Evolutionary conservation across 2,797 vertebrate genomes (phyloP).

Genomic region (Acrossocheilus wenchowensis): DNA sequence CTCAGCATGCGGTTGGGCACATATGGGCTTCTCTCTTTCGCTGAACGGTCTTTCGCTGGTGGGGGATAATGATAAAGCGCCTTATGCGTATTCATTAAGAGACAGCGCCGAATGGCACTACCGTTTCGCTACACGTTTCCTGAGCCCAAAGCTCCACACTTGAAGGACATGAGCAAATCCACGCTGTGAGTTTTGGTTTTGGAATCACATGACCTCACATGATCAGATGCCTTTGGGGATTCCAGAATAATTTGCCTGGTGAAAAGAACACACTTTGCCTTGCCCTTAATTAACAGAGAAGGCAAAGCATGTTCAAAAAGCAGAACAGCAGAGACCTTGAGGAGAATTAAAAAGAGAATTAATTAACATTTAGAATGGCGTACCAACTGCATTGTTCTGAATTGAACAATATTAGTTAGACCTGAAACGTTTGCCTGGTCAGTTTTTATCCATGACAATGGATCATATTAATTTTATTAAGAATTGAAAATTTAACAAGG

Average conservation of each 20-base stretch:
- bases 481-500: conserved; percentile 25
- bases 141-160: conserved; percentile 18
- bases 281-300: conserved; percentile 73
- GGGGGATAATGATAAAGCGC: conserved; percentile 35
- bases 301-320: conserved; percentile 60
- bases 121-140: conserved; percentile 33
- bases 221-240: conserved; percentile 60
- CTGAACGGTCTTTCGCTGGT: conserved; percentile 6
- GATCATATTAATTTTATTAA: conserved; percentile 50
- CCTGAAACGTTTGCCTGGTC: conserved; percentile 54
- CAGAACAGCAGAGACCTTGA: conserved; percentile 57
- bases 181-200: conserved; percentile 46
- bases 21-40: neutral
- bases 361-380: conserved; percentile 73
- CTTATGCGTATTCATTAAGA: conserved; percentile 45
- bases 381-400: conserved; percentile 54
- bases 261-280: conserved; percentile 55
- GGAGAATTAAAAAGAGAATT: conserved; percentile 68
- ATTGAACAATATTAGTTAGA: conserved; percentile 47
- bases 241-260: conserved; percentile 70
- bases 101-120: neutral
- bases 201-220: conserved; percentile 57
- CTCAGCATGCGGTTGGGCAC: neutral
- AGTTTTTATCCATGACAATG: conserved; percentile 58
- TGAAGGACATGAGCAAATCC: conserved; percentile 55